A percentile compares a stretch with the other conserved stretches of the same genome.
Conservation (phyloP, 2,888 invertebrate species). For the Meiosimyza decipiens region DNA sequence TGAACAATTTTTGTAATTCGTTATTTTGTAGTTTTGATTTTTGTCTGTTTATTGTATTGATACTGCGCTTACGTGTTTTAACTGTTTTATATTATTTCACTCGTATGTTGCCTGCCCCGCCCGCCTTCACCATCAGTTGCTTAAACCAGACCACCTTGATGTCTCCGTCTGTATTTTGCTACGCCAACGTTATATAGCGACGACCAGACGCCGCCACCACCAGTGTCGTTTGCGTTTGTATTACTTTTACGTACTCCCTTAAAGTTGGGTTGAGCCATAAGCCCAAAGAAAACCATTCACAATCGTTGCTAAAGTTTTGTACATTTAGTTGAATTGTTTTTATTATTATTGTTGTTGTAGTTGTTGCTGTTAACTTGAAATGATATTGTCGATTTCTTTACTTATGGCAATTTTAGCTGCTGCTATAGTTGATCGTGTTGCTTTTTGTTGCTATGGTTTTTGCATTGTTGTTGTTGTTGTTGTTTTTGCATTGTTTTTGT, state of each 20-base stretch:
- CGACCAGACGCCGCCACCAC: background rate
- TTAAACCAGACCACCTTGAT: conserved; percentile 16
- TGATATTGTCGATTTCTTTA: conserved; percentile 7
- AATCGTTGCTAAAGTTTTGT: background rate
- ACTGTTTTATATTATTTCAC: background rate
- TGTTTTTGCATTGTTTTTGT: conserved; percentile 18
- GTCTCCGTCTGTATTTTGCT: background rate
- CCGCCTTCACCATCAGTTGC: background rate
- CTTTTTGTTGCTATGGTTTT: background rate
- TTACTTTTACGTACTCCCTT: background rate
- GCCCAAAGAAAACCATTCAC: background rate
- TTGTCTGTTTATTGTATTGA: background rate
- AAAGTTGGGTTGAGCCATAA: no score
- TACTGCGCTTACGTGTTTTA: background rate
- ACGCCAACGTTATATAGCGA: background rate
- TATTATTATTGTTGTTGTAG: background rate
- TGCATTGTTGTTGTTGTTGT: background rate
- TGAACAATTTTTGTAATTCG: no score
- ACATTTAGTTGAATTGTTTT: background rate
- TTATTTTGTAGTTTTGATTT: background rate
- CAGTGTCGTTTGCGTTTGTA: background rate
- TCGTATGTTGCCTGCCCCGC: background rate
- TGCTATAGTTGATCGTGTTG: no score
- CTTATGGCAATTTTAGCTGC: background rate
- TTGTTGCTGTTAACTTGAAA: background rate